A percentile compares a stretch with the other conserved stretches of the same genome.
Evolutionary conservation across 2,888 invertebrate species (phyloP).

Genomic region (Hydraecia micacea): DNA sequence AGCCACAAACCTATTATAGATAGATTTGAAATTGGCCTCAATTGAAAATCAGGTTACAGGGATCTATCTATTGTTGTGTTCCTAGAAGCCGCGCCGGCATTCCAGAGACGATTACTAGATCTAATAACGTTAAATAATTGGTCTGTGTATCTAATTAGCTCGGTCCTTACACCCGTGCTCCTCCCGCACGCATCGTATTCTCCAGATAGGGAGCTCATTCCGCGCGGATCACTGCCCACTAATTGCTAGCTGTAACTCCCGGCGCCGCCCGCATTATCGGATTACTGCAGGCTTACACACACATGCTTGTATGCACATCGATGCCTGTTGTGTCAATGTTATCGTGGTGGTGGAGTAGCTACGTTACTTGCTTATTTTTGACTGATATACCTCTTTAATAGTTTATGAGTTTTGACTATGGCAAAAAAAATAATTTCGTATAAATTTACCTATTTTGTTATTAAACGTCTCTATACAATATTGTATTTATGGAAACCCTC

Average conservation of each 20-base stretch:
- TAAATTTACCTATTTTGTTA: background rate
- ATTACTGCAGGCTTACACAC: constrained; percentile 54
- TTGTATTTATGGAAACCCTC: background rate
- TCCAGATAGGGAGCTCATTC: constrained; percentile 52
- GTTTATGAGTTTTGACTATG: background rate
- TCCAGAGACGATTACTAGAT: background rate
- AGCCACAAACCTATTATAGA: constrained; percentile 1
- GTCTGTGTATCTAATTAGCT: constrained; percentile 10
- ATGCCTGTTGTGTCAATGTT: constrained; percentile 20
- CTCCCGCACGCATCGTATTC: constrained; percentile 21
- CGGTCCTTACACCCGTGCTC: background rate
- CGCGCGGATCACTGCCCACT: constrained; percentile 56
- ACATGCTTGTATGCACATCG: constrained; percentile 21
- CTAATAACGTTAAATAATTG: background rate
- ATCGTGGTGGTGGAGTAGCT: background rate
- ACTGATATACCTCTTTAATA: background rate
- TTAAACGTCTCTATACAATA: background rate
- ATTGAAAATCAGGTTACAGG: constrained; percentile 10
- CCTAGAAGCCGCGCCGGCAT: background rate
- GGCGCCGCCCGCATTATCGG: constrained; percentile 60
- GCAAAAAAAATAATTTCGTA: background rate
- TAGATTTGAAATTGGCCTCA: constrained; percentile 11
- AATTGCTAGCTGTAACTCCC: constrained; percentile 57
- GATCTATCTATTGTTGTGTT: constrained; percentile 4
- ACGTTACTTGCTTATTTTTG: background rate